Percentiles rank a stretch among this genome's conserved stretches.
Conservation (phyloP, 2,113 vertebrate species). For the Sphyrna mokarran region DNA sequence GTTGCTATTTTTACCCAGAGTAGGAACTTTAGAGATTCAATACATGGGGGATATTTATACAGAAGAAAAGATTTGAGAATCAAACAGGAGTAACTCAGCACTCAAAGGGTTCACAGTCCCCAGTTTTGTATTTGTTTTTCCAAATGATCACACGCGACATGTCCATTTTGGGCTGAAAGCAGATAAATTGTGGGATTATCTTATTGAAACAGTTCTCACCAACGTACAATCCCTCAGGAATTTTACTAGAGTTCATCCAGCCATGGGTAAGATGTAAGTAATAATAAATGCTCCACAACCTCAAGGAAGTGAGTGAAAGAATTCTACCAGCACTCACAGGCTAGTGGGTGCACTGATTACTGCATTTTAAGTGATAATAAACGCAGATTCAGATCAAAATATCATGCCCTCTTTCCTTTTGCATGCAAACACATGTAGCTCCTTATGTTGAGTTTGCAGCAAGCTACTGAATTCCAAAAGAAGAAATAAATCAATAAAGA, state of each 20-base stretch:
- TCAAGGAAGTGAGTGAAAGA: background rate
- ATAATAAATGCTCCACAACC: background rate
- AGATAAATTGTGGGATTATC: constrained; percentile 21
- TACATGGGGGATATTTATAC: too few species aligned
- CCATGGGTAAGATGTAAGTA: background rate
- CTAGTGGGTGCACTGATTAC: background rate
- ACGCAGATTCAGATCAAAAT: background rate
- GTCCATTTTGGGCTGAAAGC: background rate
- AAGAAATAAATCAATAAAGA: background rate
- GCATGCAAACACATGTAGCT: background rate
- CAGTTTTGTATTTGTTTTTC: background rate
- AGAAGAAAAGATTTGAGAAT: background rate
- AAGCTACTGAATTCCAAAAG: background rate
- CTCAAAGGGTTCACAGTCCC: background rate
- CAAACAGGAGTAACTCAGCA: background rate
- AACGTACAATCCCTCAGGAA: background rate
- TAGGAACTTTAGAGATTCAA: too few species aligned
- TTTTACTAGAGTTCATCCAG: background rate
- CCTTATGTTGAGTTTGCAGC: background rate
- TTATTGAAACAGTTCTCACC: background rate
- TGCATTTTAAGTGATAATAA: background rate
- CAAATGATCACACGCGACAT: background rate
- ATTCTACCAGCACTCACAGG: background rate
- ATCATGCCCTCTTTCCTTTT: background rate
- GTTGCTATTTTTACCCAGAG: background rate